Evolutionary conservation across 2,888 invertebrate species (phyloP).

Genomic region (Drosophila histrio): DNA sequence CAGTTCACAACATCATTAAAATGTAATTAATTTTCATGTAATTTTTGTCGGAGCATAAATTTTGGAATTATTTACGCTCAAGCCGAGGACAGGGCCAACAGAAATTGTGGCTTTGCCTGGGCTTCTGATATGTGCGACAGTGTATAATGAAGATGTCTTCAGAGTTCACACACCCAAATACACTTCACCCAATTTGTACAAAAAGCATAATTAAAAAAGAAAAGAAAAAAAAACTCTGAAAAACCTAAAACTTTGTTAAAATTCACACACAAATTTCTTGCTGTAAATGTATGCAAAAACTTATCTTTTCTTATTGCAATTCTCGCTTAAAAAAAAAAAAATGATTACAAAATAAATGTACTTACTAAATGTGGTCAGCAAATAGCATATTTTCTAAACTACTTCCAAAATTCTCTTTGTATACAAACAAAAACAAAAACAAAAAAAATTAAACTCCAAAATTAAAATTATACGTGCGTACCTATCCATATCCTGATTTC

Average conservation of each 20-base stretch:
- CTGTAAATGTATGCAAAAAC: constrained; percentile 66
- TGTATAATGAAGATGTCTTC: constrained; percentile 70
- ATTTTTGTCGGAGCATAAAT: constrained; percentile 84
- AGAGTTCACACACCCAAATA: constrained; percentile 28
- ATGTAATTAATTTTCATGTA: constrained; percentile 79
- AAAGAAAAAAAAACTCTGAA: constrained; percentile 1
- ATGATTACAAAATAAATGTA: constrained; percentile 4
- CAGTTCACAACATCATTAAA: constrained; percentile 69
- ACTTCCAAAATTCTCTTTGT: constrained; percentile 40
- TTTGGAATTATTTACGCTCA: constrained; percentile 83
- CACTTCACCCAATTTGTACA: constrained; percentile 59
- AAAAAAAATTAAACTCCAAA: constrained; percentile 19
- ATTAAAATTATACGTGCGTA: constrained; percentile 82
- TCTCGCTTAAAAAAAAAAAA: constrained; percentile 27
- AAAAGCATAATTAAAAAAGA: constrained; percentile 26
- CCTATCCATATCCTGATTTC: constrained; percentile 84
- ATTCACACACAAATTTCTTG: constrained; percentile 35
- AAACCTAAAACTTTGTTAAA: constrained; percentile 10
- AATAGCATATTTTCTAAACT: constrained; percentile 55
- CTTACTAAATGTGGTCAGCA: constrained; percentile 34
- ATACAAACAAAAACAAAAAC: constrained; percentile 19
- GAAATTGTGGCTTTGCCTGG: constrained; percentile 75
- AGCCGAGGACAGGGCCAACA: constrained; percentile 72
- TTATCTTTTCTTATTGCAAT: constrained; percentile 51
- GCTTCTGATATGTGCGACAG: constrained; percentile 82